Evolutionary conservation across 2,797 vertebrate species (phyloP).

Genomic region (Monodelphis domestica): DNA sequence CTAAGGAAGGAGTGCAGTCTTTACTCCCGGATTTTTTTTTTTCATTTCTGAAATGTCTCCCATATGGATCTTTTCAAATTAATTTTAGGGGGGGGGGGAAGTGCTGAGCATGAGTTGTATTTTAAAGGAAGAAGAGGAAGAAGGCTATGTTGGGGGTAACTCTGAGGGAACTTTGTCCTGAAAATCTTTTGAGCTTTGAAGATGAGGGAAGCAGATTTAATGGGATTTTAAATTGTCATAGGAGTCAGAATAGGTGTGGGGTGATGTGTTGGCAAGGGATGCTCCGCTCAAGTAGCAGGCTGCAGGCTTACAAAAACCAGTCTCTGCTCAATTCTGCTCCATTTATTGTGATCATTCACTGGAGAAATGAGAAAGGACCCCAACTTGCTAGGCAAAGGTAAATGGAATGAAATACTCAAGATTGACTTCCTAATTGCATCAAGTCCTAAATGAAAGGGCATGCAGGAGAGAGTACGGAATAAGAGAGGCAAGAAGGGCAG

Average conservation of each 20-base stretch:
- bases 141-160: conserved; percentile 1
- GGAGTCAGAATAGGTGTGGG: conserved; percentile 43
- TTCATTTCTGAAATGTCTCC: conserved; percentile 63
- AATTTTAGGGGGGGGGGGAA: conserved; percentile 70
- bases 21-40: conserved; percentile 61
- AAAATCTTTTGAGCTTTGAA: conserved; percentile 51
- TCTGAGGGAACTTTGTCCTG: conserved; percentile 36
- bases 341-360: conserved; percentile 42
- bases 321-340: conserved; percentile 44
- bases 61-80: conserved; percentile 65
- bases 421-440: not conserved
- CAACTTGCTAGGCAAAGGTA: not conserved
- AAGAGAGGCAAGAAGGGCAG: not conserved
- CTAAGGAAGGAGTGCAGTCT: conserved; percentile 33
- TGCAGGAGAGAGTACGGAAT: not conserved
- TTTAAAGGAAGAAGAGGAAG: conserved; percentile 30
- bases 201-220: conserved; percentile 59
- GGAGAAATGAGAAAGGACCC: conserved; percentile 15
- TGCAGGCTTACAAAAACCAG: conserved; percentile 38
- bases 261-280: not conserved
- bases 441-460: conserved; percentile 12
- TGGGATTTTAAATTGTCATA: conserved; percentile 67
- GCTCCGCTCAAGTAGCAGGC: not conserved
- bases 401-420: not conserved
- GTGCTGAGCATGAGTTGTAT: conserved; percentile 27